Conservation (phyloP, 1,140 invertebrate genomes). For the Drosophila navojoa region DNA sequence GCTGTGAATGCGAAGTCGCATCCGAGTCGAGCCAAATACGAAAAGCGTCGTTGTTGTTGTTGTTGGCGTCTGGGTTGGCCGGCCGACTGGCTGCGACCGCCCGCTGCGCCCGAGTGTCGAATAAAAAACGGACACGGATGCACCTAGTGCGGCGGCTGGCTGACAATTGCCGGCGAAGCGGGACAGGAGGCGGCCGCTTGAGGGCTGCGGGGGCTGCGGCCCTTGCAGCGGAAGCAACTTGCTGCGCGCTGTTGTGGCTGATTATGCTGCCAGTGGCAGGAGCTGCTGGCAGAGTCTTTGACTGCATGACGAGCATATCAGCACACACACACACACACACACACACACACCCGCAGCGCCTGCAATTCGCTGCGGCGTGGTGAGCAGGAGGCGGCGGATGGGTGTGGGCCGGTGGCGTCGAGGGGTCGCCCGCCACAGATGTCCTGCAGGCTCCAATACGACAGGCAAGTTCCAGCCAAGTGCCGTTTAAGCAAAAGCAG, state of each 20-base stretch:
- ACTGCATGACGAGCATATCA: conserved; percentile 42
- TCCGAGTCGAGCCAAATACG: conserved; percentile 20
- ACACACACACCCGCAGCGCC: conserved; percentile 32
- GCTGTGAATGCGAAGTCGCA: conserved; percentile 33
- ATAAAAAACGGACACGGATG: conserved; percentile 56
- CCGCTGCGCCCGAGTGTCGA: conserved; percentile 44
- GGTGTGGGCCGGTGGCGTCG: no score
- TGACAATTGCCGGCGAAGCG: conserved; percentile 12
- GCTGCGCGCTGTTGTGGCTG: conserved; percentile 82
- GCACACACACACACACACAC: conserved; percentile 14
- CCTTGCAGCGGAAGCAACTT: conserved; percentile 83
- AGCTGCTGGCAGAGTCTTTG: conserved; percentile 21
- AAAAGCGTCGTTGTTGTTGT: conserved; percentile 4
- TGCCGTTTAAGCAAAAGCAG: conserved; percentile 56
- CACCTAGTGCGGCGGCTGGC: conserved; percentile 53
- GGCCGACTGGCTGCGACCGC: conserved; percentile 43
- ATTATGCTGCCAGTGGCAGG: conserved; percentile 80
- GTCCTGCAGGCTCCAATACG: conserved; percentile 43
- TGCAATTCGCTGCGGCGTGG: conserved; percentile 30
- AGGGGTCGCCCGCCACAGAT: conserved; percentile 19
- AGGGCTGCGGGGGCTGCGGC: conserved; percentile 30
- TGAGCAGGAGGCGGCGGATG: no score
- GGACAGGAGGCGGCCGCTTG: not conserved
- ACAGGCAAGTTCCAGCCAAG: conserved; percentile 1
- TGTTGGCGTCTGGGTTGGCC: conserved; percentile 21